Percentiles rank a stretch among this genome's conserved stretches.
phyloP scores from a whole-genome alignment of 2,797 vertebrate genomes.

The Macrochelys suwanniensis region DNA sequence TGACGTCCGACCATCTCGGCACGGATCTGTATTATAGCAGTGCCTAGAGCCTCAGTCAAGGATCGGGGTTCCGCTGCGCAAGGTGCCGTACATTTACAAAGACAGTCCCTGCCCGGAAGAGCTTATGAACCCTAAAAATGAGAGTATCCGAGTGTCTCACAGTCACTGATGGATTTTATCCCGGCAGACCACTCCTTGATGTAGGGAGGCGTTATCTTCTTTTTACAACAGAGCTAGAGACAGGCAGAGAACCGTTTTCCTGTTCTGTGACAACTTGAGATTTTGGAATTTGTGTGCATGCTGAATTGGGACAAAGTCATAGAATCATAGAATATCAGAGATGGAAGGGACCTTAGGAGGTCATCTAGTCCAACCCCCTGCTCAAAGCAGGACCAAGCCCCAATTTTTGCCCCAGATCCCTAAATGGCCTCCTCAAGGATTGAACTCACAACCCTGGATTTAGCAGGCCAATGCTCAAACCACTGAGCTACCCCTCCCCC shows the following conservation, averaged over 20 bases:
- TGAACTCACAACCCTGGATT: no score
- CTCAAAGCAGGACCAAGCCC: no score
- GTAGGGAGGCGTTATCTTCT: not conserved
- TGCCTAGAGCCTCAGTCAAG: not conserved
- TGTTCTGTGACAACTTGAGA: not conserved
- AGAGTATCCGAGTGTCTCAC: not conserved
- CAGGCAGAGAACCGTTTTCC: no score
- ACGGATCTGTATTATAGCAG: not conserved
- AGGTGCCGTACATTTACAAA: not conserved
- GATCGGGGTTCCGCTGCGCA: not conserved
- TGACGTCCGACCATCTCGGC: not conserved
- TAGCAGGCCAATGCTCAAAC: no score
- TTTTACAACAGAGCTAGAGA: not conserved
- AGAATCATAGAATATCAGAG: no score
- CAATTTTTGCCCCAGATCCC: no score
- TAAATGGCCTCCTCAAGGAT: no score
- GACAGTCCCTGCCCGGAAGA: not conserved
- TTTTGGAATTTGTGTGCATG: not conserved
- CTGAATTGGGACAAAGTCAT: no score
- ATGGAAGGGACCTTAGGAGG: no score
- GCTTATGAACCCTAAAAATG: not conserved
- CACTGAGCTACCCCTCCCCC: no score
- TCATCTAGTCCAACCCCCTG: no score
- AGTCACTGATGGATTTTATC: not conserved
- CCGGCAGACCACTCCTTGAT: not conserved